A percentile compares a stretch with the other conserved stretches of the same genome.
phyloP scores from a whole-genome alignment of 2,888 invertebrate genomes.

The Torymus auratus region DNA sequence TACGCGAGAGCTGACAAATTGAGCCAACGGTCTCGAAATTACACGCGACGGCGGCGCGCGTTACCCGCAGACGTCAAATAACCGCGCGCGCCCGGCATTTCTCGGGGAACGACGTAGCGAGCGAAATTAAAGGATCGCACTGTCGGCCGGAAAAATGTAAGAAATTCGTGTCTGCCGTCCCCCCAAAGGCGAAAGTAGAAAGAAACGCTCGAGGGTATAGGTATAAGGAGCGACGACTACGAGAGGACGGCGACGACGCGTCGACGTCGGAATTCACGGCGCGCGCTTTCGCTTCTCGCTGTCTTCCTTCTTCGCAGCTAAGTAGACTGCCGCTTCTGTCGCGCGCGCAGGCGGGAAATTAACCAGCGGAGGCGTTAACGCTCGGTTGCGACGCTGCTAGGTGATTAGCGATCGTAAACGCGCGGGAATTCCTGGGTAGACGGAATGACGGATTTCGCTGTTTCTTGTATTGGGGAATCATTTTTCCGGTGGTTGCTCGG shows the following conservation, averaged over 20 bases:
- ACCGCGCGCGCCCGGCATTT: too few relatives aligned
- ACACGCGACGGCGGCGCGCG: too few relatives aligned
- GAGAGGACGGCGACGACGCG: not conserved
- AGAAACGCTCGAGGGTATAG: not conserved
- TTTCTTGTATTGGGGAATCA: too few relatives aligned
- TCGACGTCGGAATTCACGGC: constrained; percentile 31
- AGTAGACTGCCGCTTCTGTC: constrained; percentile 43
- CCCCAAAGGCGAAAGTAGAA: constrained; percentile 5
- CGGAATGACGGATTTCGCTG: too few relatives aligned
- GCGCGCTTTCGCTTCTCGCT: constrained; percentile 28
- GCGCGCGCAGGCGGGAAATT: not conserved
- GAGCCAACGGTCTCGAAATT: too few relatives aligned
- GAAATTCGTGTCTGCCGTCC: constrained; percentile 46
- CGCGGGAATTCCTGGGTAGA: too few relatives aligned
- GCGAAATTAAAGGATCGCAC: constrained; percentile 51
- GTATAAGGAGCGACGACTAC: not conserved
- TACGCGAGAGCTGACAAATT: too few relatives aligned
- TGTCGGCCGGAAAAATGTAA: constrained; percentile 52
- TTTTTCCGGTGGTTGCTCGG: too few relatives aligned
- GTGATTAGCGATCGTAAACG: too few relatives aligned
- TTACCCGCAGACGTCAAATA: too few relatives aligned
- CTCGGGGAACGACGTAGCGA: not conserved
- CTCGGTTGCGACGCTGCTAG: too few relatives aligned
- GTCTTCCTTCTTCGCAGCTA: not conserved
- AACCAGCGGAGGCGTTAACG: not conserved